Evolutionary conservation across 2,113 vertebrate species (phyloP).

Genomic region (Opisthocomus hoazin): DNA sequence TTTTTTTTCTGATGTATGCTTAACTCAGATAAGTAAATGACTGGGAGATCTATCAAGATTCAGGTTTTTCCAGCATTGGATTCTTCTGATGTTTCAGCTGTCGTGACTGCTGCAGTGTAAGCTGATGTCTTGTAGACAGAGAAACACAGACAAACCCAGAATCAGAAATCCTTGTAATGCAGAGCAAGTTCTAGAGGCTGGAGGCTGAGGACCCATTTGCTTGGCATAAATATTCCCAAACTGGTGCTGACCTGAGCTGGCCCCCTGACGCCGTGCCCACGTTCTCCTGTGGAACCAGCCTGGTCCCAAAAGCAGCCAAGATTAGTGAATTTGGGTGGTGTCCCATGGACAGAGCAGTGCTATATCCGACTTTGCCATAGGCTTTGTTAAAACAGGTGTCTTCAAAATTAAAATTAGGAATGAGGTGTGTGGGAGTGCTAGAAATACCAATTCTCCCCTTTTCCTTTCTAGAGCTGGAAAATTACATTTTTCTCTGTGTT

Average conservation of each 20-base stretch:
- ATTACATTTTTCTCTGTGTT: neutral
- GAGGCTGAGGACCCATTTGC: neutral
- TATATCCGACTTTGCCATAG: neutral
- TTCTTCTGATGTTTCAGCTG: neutral
- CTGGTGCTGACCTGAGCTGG: neutral
- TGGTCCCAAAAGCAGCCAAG: neutral
- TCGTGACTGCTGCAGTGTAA: neutral
- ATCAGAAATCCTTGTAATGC: neutral
- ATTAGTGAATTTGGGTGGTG: neutral
- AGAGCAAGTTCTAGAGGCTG: neutral
- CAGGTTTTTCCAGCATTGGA: neutral
- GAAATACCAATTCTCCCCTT: neutral
- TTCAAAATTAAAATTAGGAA: neutral
- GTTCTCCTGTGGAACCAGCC: neutral
- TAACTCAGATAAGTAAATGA: neutral
- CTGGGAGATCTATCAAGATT: neutral
- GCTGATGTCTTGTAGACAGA: neutral
- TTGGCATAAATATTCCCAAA: neutral
- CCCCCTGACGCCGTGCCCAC: rapidly evolving
- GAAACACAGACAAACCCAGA: neutral
- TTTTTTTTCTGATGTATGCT: neutral
- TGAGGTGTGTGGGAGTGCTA: neutral
- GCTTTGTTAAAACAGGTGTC: neutral
- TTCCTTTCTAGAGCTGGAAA: neutral
- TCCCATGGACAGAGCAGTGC: neutral